Percentiles rank a stretch among this genome's conserved stretches.
These are phyloP conservation scores for Linurgus olivaceus DNA, from an alignment of 2,797 vertebrate genomes.

Conservation along the genomic window DNA sequence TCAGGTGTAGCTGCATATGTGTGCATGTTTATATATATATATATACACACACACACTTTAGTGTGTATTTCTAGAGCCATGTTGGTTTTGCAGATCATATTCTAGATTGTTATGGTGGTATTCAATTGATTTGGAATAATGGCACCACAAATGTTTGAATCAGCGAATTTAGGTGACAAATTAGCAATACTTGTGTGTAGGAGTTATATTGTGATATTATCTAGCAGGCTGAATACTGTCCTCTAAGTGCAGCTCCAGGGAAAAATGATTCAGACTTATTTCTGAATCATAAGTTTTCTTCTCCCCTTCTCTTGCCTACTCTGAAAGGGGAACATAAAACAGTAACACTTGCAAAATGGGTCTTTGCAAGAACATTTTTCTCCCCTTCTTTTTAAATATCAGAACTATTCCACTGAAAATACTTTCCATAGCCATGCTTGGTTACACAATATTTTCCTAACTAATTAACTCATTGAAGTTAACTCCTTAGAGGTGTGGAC, in stretches of 20 bases:
- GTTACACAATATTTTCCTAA: background rate
- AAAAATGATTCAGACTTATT: background rate
- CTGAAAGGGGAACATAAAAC: background rate
- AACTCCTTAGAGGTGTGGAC: background rate
- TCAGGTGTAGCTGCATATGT: background rate
- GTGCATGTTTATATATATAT: background rate
- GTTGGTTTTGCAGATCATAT: background rate
- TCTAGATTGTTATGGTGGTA: background rate
- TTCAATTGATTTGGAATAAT: background rate
- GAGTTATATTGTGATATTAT: background rate
- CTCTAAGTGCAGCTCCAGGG: background rate
- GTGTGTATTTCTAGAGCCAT: background rate
- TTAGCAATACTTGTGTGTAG: background rate
- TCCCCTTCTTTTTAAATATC: background rate
- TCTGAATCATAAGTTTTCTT: background rate
- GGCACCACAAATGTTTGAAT: background rate
- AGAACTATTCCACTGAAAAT: background rate
- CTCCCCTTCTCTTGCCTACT: background rate
- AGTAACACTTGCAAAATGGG: background rate
- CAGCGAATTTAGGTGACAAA: background rate
- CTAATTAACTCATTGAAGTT: background rate
- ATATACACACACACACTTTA: rapidly evolving
- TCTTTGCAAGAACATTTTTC: background rate
- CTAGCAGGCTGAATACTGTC: background rate
- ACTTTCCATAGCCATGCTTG: background rate